phyloP scores from a whole-genome alignment of 2,797 vertebrate genomes.

The Mus caroli region DNA sequence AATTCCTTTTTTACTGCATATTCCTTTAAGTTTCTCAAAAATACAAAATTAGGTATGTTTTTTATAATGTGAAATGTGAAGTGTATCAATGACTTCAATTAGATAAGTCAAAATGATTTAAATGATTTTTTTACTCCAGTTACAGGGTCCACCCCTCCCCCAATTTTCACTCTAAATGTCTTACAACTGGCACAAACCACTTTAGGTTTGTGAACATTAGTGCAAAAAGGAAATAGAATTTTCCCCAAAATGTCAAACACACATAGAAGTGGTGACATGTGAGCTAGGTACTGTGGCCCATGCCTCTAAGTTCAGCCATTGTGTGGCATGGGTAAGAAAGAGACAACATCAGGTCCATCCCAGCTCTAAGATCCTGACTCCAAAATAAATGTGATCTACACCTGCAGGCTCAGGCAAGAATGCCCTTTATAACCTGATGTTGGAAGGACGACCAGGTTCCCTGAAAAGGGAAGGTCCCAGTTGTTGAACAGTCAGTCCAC shows the following conservation, averaged over 20 bases:
- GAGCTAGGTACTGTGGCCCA: background rate
- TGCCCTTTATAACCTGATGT: background rate
- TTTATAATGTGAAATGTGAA: background rate
- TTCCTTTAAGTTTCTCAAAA: background rate
- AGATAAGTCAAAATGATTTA: background rate
- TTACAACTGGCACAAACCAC: background rate
- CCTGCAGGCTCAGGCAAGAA: background rate
- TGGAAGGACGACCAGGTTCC: background rate
- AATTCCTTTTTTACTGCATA: background rate
- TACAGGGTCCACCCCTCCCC: background rate
- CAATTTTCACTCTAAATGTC: background rate
- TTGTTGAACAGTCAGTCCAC: background rate
- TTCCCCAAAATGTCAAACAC: background rate
- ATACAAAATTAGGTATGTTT: background rate
- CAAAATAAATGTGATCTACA: background rate
- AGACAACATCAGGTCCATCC: background rate
- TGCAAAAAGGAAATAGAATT: background rate
- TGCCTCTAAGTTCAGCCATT: background rate
- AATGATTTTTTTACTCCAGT: background rate
- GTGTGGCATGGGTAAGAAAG: background rate
- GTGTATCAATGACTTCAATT: background rate
- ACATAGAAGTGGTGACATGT: no score
- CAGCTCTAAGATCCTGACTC: background rate
- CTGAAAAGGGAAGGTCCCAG: background rate
- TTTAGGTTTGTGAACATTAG: background rate